Base-by-base conservation (phyloP, 2,797 vertebrate genomes). In the Ispidina lecontei region DNA sequence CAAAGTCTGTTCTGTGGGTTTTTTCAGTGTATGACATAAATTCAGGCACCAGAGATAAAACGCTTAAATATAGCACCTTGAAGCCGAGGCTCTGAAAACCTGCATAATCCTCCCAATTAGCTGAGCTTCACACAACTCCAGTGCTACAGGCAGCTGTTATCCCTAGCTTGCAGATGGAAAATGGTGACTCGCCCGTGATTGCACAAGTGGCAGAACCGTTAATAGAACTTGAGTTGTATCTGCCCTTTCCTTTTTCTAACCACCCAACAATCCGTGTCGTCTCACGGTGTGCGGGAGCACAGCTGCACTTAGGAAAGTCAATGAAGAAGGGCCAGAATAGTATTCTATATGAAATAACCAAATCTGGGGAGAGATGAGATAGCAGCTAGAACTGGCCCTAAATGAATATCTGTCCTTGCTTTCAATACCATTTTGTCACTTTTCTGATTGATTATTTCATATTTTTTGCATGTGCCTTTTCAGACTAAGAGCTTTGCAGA, bases 81-180 rank as follows among this genome's bases (percentile, higher is more conserved):
- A 89, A 95, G 76, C 74, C 56, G 39, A 41, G 75, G 59, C 88
- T 92, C 93, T 77, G 84, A 83, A 94, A 92, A 85, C 79, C 81
- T 93, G 71, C 80, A 59, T 83, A 90, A 93, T 65, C 79, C 75
- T 93, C 74, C 88, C 92, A 89, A 93, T 96, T 96, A 96, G 87
- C 75, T 84, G 21, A 93, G 85, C 79, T 81, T 83, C 90, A 55
- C 76, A 89, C 87, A 79, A 75, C 69, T 87, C 54, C 72, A 70
- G 90, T 56, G 80, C 35, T 79, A 55, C 19, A 59, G 85, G 65
- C 87, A 90, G 91, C 89, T 80, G 88, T 87, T 94, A 90, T 59
- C 71, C 90, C 47, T 81, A 3, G 19, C 80, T 84, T 65, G 74
- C 80, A 74, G 77, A 78, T 93, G 88, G 86, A 64, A 89, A 92